phyloP scores from a whole-genome alignment of 2,888 invertebrate species.

The Loripinus fragilis region DNA sequence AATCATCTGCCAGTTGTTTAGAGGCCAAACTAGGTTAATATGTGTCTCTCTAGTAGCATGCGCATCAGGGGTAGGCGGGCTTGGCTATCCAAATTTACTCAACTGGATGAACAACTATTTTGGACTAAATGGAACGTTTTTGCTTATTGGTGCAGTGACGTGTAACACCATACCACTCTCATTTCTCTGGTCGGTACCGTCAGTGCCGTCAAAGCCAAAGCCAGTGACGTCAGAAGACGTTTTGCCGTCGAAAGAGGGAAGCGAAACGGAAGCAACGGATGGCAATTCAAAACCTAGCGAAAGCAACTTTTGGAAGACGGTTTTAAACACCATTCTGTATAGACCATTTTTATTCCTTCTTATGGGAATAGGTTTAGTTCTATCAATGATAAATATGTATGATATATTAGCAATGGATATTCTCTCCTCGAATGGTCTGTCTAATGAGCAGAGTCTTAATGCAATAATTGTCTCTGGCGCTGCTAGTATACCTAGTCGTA shows the following conservation, averaged over 20 bases:
- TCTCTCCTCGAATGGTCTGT: neutral
- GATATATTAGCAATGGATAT: constrained; percentile 3
- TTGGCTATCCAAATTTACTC: neutral
- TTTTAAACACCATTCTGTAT: neutral
- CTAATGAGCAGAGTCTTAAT: neutral
- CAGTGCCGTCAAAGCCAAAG: neutral
- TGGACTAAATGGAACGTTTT: neutral
- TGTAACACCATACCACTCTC: neutral
- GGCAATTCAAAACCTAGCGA: neutral
- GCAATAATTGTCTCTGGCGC: neutral
- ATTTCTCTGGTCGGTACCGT: neutral
- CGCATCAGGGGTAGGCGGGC: neutral
- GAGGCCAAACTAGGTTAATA: neutral
- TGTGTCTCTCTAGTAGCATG: neutral
- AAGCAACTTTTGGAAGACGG: neutral
- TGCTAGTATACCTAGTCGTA: neutral
- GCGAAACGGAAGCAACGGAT: neutral
- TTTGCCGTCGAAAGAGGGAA: too few relatives aligned
- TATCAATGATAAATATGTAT: neutral
- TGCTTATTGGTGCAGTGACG: neutral
- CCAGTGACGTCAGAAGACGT: too few relatives aligned
- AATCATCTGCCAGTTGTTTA: neutral
- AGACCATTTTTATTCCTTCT: neutral
- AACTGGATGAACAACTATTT: neutral
- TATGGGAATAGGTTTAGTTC: neutral